A percentile compares a stretch with the other conserved stretches of the same genome.
phyloP scores from a whole-genome alignment of 2,888 invertebrate species.

The Ischnura elegans region DNA sequence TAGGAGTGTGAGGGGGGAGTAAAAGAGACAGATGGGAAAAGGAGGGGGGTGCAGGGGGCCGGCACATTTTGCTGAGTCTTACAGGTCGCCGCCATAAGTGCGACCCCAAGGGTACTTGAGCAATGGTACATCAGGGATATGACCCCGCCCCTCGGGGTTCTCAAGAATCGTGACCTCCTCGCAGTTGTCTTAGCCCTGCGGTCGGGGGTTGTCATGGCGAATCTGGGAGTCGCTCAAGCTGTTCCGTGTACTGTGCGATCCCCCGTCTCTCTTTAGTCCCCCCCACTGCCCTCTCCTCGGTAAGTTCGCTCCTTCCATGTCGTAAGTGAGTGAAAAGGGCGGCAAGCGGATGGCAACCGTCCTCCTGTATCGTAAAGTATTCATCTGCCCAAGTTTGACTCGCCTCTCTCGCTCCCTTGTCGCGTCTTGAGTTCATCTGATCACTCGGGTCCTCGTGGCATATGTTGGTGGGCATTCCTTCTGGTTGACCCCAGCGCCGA shows the following conservation, averaged over 20 bases:
- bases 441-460: background rate
- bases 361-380: background rate
- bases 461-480: background rate
- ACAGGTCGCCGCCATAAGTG: slow-evolving; percentile 22
- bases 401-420: background rate
- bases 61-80: background rate
- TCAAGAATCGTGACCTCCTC: background rate
- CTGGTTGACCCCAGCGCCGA: background rate
- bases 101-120: slow-evolving; percentile 8
- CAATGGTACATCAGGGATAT: background rate
- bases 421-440: background rate
- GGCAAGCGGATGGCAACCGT: background rate
- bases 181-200: background rate
- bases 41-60: background rate
- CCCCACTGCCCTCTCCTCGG: background rate
- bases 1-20: background rate
- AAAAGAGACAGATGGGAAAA: background rate
- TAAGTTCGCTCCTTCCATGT: background rate
- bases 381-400: background rate
- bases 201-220: background rate
- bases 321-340: background rate
- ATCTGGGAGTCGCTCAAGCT: background rate
- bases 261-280: no score
- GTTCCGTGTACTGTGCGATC: background rate
- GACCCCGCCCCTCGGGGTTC: slow-evolving; percentile 1